These are phyloP conservation scores for Anthoscopus minutus DNA, from an alignment of 2,113 vertebrate species.

Conservation along the genomic window DNA sequence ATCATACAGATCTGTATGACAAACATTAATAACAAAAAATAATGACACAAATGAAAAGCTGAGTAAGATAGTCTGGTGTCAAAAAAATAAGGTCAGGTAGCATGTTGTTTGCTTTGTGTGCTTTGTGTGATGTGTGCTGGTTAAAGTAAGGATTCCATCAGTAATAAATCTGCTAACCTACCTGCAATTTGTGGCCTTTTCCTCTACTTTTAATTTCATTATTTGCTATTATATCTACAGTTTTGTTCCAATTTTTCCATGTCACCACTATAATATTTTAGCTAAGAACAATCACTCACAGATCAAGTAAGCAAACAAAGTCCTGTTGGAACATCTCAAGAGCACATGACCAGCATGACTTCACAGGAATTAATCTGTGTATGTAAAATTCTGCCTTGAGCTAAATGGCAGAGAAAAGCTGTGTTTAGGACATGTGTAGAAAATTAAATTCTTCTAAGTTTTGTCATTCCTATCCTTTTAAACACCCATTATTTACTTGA, in stretches of 20 bases:
- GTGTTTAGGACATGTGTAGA: constrained; percentile 6
- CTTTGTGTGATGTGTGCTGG: neutral
- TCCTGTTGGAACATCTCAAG: neutral
- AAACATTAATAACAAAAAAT: neutral
- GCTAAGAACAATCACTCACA: neutral
- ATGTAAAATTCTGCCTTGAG: constrained; percentile 6
- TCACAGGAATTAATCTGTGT: constrained; percentile 16
- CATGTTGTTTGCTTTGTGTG: neutral
- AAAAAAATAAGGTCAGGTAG: neutral
- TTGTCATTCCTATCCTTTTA: constrained; percentile 34
- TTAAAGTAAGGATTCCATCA: neutral
- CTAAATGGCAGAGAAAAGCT: constrained; percentile 10
- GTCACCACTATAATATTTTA: neutral
- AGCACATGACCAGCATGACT: neutral
- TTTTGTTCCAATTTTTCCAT: neutral
- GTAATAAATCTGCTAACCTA: neutral
- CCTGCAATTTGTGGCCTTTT: neutral
- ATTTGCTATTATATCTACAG: neutral
- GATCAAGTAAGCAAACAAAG: neutral
- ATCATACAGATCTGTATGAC: neutral
- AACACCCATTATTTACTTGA: constrained; percentile 12
- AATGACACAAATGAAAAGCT: neutral
- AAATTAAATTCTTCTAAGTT: constrained; percentile 18
- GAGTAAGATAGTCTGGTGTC: neutral
- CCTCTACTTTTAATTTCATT: neutral